phyloP scores from a whole-genome alignment of 1,140 invertebrate species.

The Hydropsyche tenuis region DNA sequence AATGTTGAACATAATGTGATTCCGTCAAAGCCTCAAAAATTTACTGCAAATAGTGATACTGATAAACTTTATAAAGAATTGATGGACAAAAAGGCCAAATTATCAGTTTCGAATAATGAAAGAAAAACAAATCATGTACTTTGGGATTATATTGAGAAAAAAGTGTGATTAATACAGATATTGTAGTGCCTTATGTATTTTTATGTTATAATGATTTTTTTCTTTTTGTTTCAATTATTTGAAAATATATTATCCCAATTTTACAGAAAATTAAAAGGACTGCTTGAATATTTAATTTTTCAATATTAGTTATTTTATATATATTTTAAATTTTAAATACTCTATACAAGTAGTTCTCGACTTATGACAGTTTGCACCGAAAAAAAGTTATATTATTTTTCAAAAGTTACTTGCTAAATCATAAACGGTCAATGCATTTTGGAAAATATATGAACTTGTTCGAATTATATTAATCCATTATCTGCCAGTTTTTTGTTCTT shows the following conservation, averaged over 20 bases:
- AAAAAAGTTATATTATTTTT: too few relatives aligned
- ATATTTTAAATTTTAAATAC: too few relatives aligned
- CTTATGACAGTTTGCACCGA: too few relatives aligned
- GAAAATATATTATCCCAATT: not conserved
- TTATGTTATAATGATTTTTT: not conserved
- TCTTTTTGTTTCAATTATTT: not conserved
- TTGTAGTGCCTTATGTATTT: not conserved
- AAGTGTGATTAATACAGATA: not conserved
- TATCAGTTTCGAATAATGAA: not conserved
- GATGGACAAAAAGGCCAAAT: not conserved
- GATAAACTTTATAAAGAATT: not conserved
- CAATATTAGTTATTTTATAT: too few relatives aligned
- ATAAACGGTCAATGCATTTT: too few relatives aligned
- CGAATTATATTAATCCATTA: too few relatives aligned
- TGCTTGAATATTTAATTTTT: too few relatives aligned
- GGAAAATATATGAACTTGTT: too few relatives aligned
- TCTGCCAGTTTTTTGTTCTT: too few relatives aligned
- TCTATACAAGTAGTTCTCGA: too few relatives aligned
- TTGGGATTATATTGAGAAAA: not conserved
- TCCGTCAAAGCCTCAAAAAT: not conserved
- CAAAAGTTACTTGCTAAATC: too few relatives aligned
- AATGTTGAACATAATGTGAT: not conserved
- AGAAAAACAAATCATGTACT: not conserved
- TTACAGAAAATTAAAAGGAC: constrained; percentile 10
- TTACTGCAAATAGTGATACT: not conserved